phyloP scores from a whole-genome alignment of 2,888 invertebrate species.

The Scaptomyza caliginosa region DNA sequence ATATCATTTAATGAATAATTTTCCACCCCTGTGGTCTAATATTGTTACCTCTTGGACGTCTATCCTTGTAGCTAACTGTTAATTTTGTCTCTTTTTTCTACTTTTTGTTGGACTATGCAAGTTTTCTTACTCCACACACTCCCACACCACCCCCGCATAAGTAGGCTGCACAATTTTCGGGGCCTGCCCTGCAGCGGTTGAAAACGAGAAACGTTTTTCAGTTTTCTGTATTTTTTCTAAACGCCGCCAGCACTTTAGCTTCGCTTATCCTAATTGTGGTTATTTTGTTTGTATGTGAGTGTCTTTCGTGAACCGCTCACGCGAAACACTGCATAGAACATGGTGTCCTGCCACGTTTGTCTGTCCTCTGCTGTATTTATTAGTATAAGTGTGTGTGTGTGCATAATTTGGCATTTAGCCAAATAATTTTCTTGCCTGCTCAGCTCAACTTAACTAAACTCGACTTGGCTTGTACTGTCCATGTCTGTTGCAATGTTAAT shows the following conservation, averaged over 20 bases:
- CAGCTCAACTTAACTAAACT: constrained; percentile 44
- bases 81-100: constrained; percentile 50
- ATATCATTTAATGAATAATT: constrained; percentile 10
- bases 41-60: constrained; percentile 53
- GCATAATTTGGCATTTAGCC: constrained; percentile 63
- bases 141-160: constrained; percentile 8
- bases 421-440: constrained; percentile 69
- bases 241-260: constrained; percentile 61
- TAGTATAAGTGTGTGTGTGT: constrained; percentile 30
- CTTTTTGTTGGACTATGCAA: constrained; percentile 33
- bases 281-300: constrained; percentile 58
- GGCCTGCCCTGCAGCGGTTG: constrained; percentile 46
- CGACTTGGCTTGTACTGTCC: constrained; percentile 30
- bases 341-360: constrained; percentile 52
- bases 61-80: constrained; percentile 57
- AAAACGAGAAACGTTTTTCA: constrained; percentile 35
- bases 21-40: constrained; percentile 30
- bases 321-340: constrained; percentile 60
- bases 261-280: constrained; percentile 77
- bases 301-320: constrained; percentile 59
- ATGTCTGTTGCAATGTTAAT: constrained; percentile 59
- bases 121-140: not conserved
- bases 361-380: constrained; percentile 25
- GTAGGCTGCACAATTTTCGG: constrained; percentile 60
- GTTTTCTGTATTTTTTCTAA: constrained; percentile 45